Evolutionary conservation across 64 coral and sea anemone genomes (phyloP), one percentile per base, ranked within the genome.

Genomic region (Trachythela sp.): DNA sequence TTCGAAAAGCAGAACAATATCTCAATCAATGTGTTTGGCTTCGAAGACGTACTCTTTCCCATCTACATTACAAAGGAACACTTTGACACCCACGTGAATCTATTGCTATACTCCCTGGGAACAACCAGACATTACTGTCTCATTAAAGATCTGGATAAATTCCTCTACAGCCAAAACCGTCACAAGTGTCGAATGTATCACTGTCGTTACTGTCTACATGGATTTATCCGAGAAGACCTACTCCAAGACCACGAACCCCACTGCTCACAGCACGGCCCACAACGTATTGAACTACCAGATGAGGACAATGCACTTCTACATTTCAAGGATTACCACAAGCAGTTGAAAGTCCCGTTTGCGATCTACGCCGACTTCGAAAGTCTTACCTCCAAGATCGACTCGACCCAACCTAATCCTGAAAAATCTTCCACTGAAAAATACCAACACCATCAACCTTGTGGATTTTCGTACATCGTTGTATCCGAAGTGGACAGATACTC

Each of bases 301-400:
- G 54, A 14, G 58, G 14, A 88, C 26, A 27, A 87, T 48, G 54
- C 48, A 27, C 45, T 33, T 2, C 4, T 87, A 11, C 4, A 15
- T 20, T 43, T 39, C 27, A 84, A 36, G 27, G 34, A 36, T 13
- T 89, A 89, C 43, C 64, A 89, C 22, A 89, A 89, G 13, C 87
- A 89, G 32, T 67, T 83, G 8, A 89, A 89, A 42, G 88, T 83
- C 1, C 87, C 70, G 20, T 89, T 36, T 35, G 70, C n/a, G 17
- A 77, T 89, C 41, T 89, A 89, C 38, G 42, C 40, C 1, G 87
- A 89, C n/a, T 89, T 89, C 30, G 87, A 89, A 89, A 41, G 37
- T 22, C 38, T 72, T 24, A 88, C 38, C 11, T 36, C 54, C 43
- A 72, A 88, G n/a, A 75, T 77, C 39, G 40, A 89, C 27, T 64